phyloP scores from a whole-genome alignment of 2,113 vertebrate species.

The Cathartes aura region DNA sequence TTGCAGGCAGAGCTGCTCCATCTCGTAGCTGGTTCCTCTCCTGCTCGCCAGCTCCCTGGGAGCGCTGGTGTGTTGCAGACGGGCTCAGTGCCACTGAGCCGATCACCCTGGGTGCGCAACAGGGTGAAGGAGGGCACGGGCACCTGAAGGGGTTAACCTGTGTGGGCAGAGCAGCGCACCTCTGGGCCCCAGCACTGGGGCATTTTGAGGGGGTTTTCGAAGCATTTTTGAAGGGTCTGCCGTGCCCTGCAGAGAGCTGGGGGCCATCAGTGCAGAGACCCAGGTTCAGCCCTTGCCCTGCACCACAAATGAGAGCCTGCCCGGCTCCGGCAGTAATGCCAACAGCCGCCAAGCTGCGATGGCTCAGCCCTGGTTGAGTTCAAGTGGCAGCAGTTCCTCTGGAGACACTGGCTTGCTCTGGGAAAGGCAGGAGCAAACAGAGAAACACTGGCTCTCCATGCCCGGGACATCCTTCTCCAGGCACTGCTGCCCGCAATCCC shows the following conservation, averaged over 20 bases:
- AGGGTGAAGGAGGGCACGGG: neutral
- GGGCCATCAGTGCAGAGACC: rapidly evolving
- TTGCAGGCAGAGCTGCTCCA: neutral
- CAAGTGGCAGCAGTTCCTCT: neutral
- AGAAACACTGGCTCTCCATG: neutral
- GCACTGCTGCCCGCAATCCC: rapidly evolving
- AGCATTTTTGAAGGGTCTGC: neutral
- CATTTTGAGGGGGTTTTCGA: neutral
- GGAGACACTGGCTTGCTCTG: neutral
- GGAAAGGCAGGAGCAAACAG: neutral
- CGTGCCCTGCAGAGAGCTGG: neutral
- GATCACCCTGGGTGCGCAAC: rapidly evolving
- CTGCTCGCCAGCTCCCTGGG: neutral
- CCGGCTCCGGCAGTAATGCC: rapidly evolving
- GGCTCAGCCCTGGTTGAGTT: neutral
- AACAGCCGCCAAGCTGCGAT: rapidly evolving
- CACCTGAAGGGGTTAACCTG: neutral
- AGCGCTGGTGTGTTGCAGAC: neutral
- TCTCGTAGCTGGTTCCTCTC: neutral
- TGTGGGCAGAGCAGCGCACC: neutral
- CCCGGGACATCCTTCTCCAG: neutral
- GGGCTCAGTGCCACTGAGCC: neutral
- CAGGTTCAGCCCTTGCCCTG: neutral
- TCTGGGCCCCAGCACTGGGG: neutral
- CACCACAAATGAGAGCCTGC: neutral